phyloP scores from a whole-genome alignment of 2,888 invertebrate species.

The Drosophila prostipennis region DNA sequence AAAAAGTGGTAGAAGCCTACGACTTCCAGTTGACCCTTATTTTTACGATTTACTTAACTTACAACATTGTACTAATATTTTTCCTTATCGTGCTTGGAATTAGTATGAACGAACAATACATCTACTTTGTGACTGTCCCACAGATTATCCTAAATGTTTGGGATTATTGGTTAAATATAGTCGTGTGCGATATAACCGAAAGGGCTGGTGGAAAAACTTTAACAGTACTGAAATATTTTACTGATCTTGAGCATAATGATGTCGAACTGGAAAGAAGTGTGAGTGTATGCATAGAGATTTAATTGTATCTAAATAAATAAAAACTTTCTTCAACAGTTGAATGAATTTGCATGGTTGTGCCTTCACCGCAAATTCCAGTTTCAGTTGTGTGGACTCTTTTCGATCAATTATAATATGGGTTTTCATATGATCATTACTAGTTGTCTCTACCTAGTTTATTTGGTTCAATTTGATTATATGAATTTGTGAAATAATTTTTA shows the following conservation, averaged over 20 bases:
- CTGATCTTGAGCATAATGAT: conserved; percentile 1
- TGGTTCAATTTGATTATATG: conserved; percentile 13
- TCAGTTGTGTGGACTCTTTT: conserved; percentile 9
- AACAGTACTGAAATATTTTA: conserved; percentile 37
- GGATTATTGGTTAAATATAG: conserved; percentile 58
- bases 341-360: conserved; percentile 11
- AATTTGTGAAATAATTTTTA: background rate
- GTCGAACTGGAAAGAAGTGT: conserved; percentile 20
- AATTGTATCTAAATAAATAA: background rate
- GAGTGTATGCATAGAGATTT: background rate
- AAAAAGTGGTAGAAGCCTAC: conserved; percentile 19
- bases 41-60: conserved; percentile 19
- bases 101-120: conserved; percentile 9
- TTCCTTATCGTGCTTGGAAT: conserved; percentile 36
- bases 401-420: conserved; percentile 9
- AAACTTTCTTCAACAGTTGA: background rate
- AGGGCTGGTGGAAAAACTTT: conserved; percentile 31
- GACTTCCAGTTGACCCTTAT: conserved; percentile 40
- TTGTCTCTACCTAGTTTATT: conserved; percentile 1
- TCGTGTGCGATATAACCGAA: conserved; percentile 44
- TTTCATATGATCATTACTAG: conserved; percentile 10
- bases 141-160: conserved; percentile 35
- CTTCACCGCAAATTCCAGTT: conserved; percentile 5
- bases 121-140: background rate
- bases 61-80: conserved; percentile 44